These are phyloP conservation scores for Patagioenas fasciata DNA, from an alignment of 2,113 vertebrate genomes.

Conservation along the genomic window DNA sequence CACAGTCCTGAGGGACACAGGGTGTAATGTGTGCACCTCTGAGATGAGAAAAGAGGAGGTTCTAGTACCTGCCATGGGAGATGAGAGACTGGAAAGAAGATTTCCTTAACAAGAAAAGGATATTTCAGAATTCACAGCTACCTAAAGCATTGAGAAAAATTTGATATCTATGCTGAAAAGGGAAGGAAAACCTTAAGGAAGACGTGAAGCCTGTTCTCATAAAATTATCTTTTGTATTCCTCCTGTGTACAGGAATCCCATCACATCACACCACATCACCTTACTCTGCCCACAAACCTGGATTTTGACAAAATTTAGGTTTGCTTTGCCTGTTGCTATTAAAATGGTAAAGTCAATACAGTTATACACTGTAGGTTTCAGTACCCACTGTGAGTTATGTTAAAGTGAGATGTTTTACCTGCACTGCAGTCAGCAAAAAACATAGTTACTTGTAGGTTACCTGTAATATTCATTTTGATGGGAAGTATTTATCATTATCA, in stretches of 20 bases:
- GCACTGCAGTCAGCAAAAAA: neutral
- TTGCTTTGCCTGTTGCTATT: no score
- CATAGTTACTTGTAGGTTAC: neutral
- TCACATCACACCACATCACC: neutral
- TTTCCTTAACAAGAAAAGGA: neutral
- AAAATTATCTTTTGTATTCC: neutral
- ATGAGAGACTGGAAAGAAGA: neutral
- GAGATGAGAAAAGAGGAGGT: neutral
- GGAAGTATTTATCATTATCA: neutral
- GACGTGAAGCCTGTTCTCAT: neutral
- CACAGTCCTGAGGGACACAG: neutral
- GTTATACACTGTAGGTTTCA: neutral
- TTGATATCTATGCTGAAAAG: neutral
- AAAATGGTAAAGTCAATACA: neutral
- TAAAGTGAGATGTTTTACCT: neutral
- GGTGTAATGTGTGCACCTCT: neutral
- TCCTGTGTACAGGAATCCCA: neutral
- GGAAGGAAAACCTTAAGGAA: neutral
- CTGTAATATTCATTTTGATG: neutral
- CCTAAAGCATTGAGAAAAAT: neutral
- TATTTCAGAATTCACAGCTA: neutral
- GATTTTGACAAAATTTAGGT: neutral
- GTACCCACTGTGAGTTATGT: neutral
- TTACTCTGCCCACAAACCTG: neutral
- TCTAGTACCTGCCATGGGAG: neutral